A percentile compares a stretch with the other conserved stretches of the same genome.
Evolutionary conservation across 1,140 invertebrate genomes (phyloP).

Genomic region (Vanessa atalanta): DNA sequence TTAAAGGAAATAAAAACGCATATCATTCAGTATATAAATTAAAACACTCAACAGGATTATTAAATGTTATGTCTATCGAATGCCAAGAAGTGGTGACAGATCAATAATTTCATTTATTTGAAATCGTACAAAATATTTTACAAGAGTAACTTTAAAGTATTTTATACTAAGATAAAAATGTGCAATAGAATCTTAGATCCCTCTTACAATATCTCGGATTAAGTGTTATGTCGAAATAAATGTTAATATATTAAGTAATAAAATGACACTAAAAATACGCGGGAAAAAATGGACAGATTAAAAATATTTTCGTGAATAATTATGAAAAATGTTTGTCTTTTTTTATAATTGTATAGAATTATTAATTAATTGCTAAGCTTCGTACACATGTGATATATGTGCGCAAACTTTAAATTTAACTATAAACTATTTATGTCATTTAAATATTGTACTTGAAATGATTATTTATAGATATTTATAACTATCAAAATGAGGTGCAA

Average conservation of each 20-base stretch:
- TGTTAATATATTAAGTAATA: slow-evolving; percentile 2
- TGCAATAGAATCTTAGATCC: slow-evolving; percentile 17
- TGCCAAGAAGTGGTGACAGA: slow-evolving; percentile 1
- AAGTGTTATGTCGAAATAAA: slow-evolving; percentile 1
- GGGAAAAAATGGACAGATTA: slow-evolving; percentile 2
- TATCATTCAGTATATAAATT: too few relatives aligned
- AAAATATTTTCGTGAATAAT: background rate
- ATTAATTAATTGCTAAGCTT: background rate
- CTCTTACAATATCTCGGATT: background rate
- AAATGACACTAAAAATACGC: slow-evolving; percentile 4
- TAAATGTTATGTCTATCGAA: background rate
- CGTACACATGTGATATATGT: slow-evolving; percentile 11
- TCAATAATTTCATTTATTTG: background rate
- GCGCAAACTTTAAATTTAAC: slow-evolving; percentile 1
- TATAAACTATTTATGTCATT: background rate
- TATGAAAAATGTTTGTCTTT: background rate
- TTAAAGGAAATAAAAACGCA: too few relatives aligned
- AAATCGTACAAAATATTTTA: slow-evolving; percentile 3
- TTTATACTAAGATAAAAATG: background rate
- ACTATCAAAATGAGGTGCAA: background rate
- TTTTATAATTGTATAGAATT: slow-evolving; percentile 3
- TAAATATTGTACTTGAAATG: background rate
- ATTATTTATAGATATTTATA: background rate
- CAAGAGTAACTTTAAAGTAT: background rate
- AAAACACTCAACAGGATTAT: too few relatives aligned